Percentiles rank a stretch among this genome's conserved stretches.
Evolutionary conservation across 2,113 vertebrate genomes (phyloP).

Genomic region (Cochlearius cochlearius): DNA sequence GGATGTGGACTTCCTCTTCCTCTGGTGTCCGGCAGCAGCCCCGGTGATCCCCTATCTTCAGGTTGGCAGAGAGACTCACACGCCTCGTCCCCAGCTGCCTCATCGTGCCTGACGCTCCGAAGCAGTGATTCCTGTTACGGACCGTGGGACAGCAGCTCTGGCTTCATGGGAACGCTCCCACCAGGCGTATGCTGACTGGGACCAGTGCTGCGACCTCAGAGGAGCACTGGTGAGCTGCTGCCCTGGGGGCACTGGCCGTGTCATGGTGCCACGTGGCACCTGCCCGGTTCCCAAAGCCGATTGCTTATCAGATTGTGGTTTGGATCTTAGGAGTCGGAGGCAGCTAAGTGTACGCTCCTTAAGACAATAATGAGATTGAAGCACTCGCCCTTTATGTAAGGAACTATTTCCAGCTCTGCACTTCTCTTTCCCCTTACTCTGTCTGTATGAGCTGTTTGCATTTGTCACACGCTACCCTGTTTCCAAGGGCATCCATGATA

Average conservation of each 20-base stretch:
- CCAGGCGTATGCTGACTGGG: accelerated
- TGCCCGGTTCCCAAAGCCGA: conserved; percentile 33
- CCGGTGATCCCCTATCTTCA: conserved; percentile 68
- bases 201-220: accelerated
- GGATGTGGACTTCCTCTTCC: conserved; percentile 71
- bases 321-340: background rate
- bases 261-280: background rate
- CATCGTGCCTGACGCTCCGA: accelerated
- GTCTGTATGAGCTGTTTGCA: background rate
- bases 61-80: conserved; percentile 76
- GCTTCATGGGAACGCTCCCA: background rate
- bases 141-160: accelerated
- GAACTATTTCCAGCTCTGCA: conserved; percentile 23
- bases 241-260: background rate
- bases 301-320: background rate
- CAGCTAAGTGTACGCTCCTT: conserved; percentile 1
- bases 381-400: conserved; percentile 46
- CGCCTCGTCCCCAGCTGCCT: conserved; percentile 62
- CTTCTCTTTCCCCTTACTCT: background rate
- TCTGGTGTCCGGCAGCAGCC: conserved; percentile 35
- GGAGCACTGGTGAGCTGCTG: background rate
- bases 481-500: background rate
- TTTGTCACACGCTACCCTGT: background rate
- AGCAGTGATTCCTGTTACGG: accelerated
- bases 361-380: conserved; percentile 68